Base-by-base conservation (phyloP, 2,113 vertebrate species). In the Stomatorhinus ivindoensis region DNA sequence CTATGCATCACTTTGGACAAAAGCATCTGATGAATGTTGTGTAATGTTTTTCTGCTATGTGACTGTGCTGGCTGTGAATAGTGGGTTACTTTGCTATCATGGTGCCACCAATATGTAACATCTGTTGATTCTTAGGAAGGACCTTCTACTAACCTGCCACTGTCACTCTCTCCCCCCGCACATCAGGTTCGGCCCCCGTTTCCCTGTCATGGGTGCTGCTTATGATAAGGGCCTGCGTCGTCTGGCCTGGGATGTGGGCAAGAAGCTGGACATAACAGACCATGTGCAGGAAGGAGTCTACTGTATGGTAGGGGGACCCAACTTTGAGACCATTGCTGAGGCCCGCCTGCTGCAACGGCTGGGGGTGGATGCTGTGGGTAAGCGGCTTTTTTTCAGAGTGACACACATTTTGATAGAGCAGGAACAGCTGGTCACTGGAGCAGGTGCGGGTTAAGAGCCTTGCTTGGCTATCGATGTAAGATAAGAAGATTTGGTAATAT, bases 291-390 rank as follows among this genome's bases (percentile, higher is more conserved):
- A 97, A 84, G 96, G 96, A 0, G 95, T 97, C 44, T 97, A 97
- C 73, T 96, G 95, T 89, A 96, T 96, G 96, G 96, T 96, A 58
- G 95, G 95, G 0, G 96, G 96, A 7, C 96, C 96, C 13, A 96
- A 94, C 92, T 97, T 97, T 83, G 96, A 97, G 89, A 95, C 90
- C 88, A 94, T 96, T 0, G 96, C 96, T 10, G 96, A 97, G 92
- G 96, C 96, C 39, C 91, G 91, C 46, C 91, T 97, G 69, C 53
- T 97, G 83, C 95, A 96, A 90, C 93, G 85, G 76, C 93, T 97
- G 9, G 96, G 96, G 0, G 96, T 95, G 48, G 96, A 97, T 11
- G 96, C 96, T 8, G 96, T 97, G 4, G 96, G 96, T 97, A 90
- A 86, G 42, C 3, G 8, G 35, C 82, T n/a, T 24, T 47, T 21